phyloP scores from a whole-genome alignment of 2,113 vertebrate species.

The Empidonax alnorum region DNA sequence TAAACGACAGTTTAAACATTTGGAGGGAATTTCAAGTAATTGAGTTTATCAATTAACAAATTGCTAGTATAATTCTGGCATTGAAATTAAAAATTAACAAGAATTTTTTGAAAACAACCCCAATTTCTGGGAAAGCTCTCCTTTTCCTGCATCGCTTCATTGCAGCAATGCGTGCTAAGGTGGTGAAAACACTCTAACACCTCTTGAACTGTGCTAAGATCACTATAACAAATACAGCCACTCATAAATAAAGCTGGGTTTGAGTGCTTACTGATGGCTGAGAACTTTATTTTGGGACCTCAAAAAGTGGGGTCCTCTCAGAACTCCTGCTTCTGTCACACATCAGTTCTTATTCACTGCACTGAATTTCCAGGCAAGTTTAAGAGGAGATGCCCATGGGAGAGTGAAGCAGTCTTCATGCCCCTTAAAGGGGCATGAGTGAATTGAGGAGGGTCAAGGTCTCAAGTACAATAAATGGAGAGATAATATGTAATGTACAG shows the following conservation, averaged over 20 bases:
- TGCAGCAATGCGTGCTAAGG: too few species aligned
- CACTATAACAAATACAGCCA: neutral
- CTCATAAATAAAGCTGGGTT: neutral
- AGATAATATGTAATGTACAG: neutral
- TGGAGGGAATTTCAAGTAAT: neutral
- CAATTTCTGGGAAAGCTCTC: neutral
- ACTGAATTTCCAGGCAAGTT: neutral
- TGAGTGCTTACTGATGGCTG: neutral
- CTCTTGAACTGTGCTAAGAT: neutral
- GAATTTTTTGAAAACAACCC: neutral
- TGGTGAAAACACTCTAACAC: neutral
- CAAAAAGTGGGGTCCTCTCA: neutral
- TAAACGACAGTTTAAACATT: neutral
- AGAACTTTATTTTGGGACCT: neutral
- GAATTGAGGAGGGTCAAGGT: neutral
- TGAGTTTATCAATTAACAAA: neutral
- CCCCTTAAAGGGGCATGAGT: neutral
- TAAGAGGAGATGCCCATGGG: neutral
- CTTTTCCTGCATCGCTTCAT: accelerated
- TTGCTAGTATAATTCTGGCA: neutral
- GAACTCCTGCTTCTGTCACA: neutral
- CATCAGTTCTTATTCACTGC: neutral
- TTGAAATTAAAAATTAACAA: neutral
- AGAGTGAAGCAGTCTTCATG: neutral
- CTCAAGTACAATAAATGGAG: neutral